Conservation (phyloP, 2,888 invertebrate species). For the Morpho deidamia region DNA sequence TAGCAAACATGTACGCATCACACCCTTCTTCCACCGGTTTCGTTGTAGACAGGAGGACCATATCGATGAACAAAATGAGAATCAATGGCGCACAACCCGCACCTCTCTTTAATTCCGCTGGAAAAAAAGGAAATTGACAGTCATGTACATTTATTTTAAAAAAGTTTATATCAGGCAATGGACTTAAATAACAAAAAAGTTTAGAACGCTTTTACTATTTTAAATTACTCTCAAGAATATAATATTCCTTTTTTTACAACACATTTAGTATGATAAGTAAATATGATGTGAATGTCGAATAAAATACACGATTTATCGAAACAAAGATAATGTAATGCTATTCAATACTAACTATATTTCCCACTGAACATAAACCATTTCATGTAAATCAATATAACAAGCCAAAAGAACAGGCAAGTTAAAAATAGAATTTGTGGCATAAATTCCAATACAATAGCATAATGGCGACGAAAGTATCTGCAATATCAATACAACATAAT, state of each 20-base stretch:
- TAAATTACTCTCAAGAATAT: too few species aligned
- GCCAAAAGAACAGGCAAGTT: conserved; percentile 90
- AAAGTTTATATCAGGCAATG: too few species aligned
- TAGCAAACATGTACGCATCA: conserved; percentile 75
- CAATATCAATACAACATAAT: conserved; percentile 25
- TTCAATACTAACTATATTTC: conserved; percentile 37
- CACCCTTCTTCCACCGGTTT: conserved; percentile 51
- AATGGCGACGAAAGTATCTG: conserved; percentile 80
- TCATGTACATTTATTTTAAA: too few species aligned
- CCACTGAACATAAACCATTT: conserved; percentile 87
- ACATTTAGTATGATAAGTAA: too few species aligned
- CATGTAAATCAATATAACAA: conserved; percentile 90
- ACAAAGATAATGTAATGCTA: background rate
- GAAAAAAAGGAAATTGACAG: background rate
- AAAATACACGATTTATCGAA: background rate
- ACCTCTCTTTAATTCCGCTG: conserved; percentile 34
- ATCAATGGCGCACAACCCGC: conserved; percentile 85
- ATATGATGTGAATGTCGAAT: too few species aligned
- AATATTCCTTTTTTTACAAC: too few species aligned
- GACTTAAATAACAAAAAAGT: too few species aligned
- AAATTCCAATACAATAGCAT: conserved; percentile 86
- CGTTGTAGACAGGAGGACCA: conserved; percentile 77
- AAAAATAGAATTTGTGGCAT: conserved; percentile 94
- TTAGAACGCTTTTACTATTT: too few species aligned
- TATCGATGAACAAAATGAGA: conserved; percentile 87